These are phyloP conservation scores for Microcebus griseorufus DNA, from an alignment of 2,113 vertebrate genomes.

Conservation along the genomic window DNA sequence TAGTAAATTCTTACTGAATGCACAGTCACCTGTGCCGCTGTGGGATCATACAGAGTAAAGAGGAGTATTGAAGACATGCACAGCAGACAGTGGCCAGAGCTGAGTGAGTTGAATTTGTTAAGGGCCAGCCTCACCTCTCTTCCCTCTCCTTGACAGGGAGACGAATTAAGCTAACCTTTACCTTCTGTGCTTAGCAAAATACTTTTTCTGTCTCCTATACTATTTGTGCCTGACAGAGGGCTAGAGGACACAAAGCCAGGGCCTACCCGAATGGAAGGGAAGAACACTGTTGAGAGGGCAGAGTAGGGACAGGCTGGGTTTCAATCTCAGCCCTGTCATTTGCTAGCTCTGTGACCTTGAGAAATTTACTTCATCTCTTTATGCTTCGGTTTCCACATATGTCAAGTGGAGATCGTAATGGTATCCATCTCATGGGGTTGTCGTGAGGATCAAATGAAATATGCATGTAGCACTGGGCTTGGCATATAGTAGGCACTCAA, in stretches of 20 bases:
- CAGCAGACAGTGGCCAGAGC: neutral
- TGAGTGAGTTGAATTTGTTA: neutral
- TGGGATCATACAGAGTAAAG: neutral
- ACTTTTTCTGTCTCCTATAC: neutral
- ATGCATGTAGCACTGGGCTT: neutral
- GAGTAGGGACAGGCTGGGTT: neutral
- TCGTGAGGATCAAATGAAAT: conserved; percentile 49
- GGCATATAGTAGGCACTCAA: neutral
- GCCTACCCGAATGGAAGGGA: neutral
- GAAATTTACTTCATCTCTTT: conserved; percentile 38
- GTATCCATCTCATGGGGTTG: neutral
- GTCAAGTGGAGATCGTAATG: conserved; percentile 10
- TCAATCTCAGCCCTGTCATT: neutral
- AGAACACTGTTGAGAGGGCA: neutral
- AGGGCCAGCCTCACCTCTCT: neutral
- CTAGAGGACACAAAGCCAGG: neutral
- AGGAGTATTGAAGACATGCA: neutral
- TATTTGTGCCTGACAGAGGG: neutral
- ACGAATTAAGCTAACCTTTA: neutral
- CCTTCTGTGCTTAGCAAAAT: neutral
- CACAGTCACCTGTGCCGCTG: neutral
- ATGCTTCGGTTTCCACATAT: conserved; percentile 45
- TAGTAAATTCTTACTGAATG: conserved; percentile 15
- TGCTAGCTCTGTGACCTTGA: conserved; percentile 46
- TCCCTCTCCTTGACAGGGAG: neutral